Evolutionary conservation across 2,797 vertebrate species (phyloP).

Genomic region (Microctenopoma lineatum): DNA sequence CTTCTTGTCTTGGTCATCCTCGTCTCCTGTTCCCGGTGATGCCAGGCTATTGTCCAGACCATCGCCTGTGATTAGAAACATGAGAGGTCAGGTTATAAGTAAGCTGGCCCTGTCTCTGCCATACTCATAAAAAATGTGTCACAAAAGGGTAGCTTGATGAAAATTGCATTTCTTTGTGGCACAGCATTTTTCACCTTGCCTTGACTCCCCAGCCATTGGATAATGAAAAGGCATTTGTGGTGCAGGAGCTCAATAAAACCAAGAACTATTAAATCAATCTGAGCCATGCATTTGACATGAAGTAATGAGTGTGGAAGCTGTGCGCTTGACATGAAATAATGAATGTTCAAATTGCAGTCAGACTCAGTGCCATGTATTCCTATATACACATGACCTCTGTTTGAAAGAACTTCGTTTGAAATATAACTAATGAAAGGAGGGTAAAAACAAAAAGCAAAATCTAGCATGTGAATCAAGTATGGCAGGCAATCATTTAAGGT

Average conservation of each 20-base stretch:
- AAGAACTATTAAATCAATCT: slow-evolving; percentile 78
- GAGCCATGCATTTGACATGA: slow-evolving; percentile 74
- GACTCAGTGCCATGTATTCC: slow-evolving; percentile 2
- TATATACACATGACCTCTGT: slow-evolving; percentile 50
- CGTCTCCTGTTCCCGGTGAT: slow-evolving; percentile 95
- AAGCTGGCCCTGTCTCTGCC: slow-evolving; percentile 3
- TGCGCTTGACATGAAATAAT: slow-evolving; percentile 65
- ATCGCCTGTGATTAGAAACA: slow-evolving; percentile 86
- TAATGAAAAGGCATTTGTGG: slow-evolving; percentile 56
- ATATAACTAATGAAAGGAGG: neutral
- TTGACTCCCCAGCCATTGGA: slow-evolving; percentile 46
- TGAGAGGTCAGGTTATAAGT: slow-evolving; percentile 43
- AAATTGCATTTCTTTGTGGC: slow-evolving; percentile 8
- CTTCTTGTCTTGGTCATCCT: slow-evolving; percentile 97
- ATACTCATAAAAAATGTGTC: neutral
- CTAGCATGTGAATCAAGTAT: slow-evolving; percentile 11
- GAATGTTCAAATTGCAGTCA: slow-evolving; percentile 44
- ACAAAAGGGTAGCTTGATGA: slow-evolving; percentile 10
- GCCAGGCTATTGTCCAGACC: slow-evolving; percentile 95
- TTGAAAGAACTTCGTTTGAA: slow-evolving; percentile 33
- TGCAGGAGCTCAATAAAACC: slow-evolving; percentile 54
- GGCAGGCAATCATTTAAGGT: neutral
- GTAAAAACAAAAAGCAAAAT: neutral
- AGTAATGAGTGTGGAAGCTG: slow-evolving; percentile 67
- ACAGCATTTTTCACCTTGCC: slow-evolving; percentile 47